phyloP scores from a whole-genome alignment of 2,797 vertebrate species.

The Capromys pilorides region DNA sequence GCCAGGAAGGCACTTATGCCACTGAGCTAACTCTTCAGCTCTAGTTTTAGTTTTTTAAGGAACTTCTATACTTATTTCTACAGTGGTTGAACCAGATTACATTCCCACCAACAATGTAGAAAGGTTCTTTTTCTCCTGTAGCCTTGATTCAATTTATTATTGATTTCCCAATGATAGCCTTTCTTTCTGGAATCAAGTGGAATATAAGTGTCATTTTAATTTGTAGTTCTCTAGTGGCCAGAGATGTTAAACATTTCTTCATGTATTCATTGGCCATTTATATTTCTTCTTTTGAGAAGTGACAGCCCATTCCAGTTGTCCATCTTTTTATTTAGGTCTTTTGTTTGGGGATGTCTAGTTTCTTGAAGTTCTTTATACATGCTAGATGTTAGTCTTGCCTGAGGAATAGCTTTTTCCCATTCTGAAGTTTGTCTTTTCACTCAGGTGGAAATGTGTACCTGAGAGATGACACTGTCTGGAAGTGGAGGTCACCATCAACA shows the following conservation, averaged over 20 bases:
- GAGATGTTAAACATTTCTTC: not conserved
- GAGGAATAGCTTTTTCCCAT: not conserved
- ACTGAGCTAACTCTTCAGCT: not conserved
- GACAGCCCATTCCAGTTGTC: not conserved
- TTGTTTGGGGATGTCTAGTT: not conserved
- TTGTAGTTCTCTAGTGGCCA: not conserved
- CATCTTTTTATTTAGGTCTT: not conserved
- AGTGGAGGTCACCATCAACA: not conserved
- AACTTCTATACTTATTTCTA: not conserved
- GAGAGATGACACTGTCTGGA: not conserved
- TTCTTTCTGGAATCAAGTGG: not conserved
- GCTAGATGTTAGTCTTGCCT: not conserved
- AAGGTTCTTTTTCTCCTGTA: not conserved
- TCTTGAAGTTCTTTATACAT: not conserved
- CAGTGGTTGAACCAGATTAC: not conserved
- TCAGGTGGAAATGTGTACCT: not conserved
- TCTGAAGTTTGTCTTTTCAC: not conserved
- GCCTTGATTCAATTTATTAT: not conserved
- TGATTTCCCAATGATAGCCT: not conserved
- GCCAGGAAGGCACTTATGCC: no score
- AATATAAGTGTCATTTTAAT: not conserved
- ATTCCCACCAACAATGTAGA: not conserved
- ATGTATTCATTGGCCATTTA: not conserved
- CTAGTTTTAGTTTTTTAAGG: not conserved
- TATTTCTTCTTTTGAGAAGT: not conserved